Base-by-base conservation (phyloP, 2,888 invertebrate species). In the Clanis bilineata region DNA sequence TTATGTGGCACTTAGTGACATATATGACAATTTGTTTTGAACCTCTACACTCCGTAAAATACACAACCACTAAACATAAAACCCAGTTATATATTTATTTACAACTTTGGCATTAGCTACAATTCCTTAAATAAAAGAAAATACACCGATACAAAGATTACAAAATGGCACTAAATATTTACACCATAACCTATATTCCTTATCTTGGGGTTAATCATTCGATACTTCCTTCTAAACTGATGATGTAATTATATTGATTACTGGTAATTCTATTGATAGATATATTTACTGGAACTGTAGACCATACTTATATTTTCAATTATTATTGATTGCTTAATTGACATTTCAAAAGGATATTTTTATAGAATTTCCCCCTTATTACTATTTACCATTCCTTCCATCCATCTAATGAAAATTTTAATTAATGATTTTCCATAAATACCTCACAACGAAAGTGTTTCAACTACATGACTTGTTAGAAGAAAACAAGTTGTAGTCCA, bases 81-180 rank as follows among this genome's bases (percentile, higher is more conserved):
- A 45, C 36, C 45, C 57, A 51, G 51, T 43, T 55, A 51, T 51
- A 51, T 28, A 64, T 66, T 72, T 83, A 84, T 82, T 77, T 87
- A 90, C 87, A 91, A 86, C 91, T 91, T 91, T 91, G 91, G 92
- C 90, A 84, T 90, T 85, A 80, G 83, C 87, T 88, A 83, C 82
- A 58, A 57, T 54, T 56, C 67, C 72, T 69, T 77, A 77, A 70
- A 66, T 67, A 67, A 68, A 72, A 68, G 70, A 67, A 70, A 68
- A 57, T 25, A 62, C 43, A 55, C 41, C 45, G 55, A 64, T 58
- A 41, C 36, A 58, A 67, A 68, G 74, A 73, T 78, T 76, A 78
- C 71, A 74, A 76, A 82, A 86, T 86, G 86, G 86, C 86, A 86
- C 86, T 85, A 80, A 72, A 69, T 80, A 83, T 82, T 80, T 83